Evolutionary conservation across 2,113 vertebrate species (phyloP).

Genomic region (Collichthys lucidus): DNA sequence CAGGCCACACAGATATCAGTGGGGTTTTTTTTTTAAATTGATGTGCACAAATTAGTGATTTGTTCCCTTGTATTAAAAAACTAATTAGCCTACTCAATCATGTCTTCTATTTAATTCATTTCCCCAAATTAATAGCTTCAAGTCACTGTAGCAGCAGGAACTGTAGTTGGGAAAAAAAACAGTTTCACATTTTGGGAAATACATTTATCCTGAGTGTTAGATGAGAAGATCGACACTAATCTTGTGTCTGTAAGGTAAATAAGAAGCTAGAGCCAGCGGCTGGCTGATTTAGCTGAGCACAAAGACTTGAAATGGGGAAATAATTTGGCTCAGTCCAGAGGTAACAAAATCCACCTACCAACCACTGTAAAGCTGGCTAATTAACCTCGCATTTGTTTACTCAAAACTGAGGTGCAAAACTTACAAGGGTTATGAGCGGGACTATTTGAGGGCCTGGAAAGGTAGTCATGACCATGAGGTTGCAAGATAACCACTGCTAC

Average conservation of each 20-base stretch:
- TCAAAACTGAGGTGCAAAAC: too few species aligned
- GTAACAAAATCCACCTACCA: not conserved
- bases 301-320: not conserved
- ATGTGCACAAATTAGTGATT: not conserved
- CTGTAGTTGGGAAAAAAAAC: not conserved
- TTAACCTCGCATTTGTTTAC: not conserved
- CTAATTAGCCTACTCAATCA: not conserved
- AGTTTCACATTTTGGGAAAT: not conserved
- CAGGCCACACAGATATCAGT: not conserved
- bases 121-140: not conserved
- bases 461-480: too few species aligned
- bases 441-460: too few species aligned
- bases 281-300: not conserved
- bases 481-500: too few species aligned
- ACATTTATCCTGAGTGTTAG: not conserved
- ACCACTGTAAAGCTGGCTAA: not conserved
- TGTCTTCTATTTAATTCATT: not conserved
- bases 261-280: not conserved
- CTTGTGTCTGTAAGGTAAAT: not conserved
- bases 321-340: not conserved
- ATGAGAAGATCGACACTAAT: not conserved
- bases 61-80: not conserved
- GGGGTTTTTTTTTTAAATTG: not conserved
- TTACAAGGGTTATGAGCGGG: too few species aligned
- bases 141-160: not conserved